Evolutionary conservation across 2,797 vertebrate species (phyloP), one percentile per base, ranked within the genome.

Genomic region (Myripristis jacobus): DNA sequence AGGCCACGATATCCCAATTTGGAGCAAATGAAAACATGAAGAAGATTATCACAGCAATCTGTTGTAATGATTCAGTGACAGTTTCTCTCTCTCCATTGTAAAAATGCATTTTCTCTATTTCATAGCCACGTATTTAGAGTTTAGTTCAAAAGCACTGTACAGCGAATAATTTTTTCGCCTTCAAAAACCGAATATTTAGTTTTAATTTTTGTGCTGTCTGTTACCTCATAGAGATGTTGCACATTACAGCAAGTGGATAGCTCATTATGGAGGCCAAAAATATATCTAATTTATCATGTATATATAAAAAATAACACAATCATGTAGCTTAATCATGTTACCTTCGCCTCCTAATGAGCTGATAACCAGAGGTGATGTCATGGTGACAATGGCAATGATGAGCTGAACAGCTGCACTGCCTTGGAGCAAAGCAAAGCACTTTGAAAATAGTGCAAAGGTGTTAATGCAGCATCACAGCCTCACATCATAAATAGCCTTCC

Each of bases 401-500:
- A 76, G 64, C 48, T 24, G 54, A 73, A 56, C 80, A 71, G 67
- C 75, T 82, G 76, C 69, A 62, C 52, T 64, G 57, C 57, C 73
- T 77, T 15, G 2, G 51, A 82, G 77, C 63, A 56, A 54, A 27
- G 57, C 25, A 65, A 75, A 85, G 69, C 7, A 50, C 60, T 80
- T 68, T 73, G 73, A 77, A 87, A 86, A 87, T 85, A 89, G 66
- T 62, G 81, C 74, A 70, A 80, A 82, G 71, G 78, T 88, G 80
- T 80, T 58, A 79, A 75, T 73, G 67, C 58, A 72, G 69, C 64
- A 12, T 22, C 66, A 38, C 66, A 43, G 69, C 59, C 60, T 73
- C 62, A 61, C 43, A 16, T 78, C 56, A 77, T 63, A 53, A 65
- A 80, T 57, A 64, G 64, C 65, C 68, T 52, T 78, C 19, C 38